Evolutionary conservation across 2,888 invertebrate genomes (phyloP), one percentile per base, ranked within the genome.

Genomic region (Loripinus fragilis): DNA sequence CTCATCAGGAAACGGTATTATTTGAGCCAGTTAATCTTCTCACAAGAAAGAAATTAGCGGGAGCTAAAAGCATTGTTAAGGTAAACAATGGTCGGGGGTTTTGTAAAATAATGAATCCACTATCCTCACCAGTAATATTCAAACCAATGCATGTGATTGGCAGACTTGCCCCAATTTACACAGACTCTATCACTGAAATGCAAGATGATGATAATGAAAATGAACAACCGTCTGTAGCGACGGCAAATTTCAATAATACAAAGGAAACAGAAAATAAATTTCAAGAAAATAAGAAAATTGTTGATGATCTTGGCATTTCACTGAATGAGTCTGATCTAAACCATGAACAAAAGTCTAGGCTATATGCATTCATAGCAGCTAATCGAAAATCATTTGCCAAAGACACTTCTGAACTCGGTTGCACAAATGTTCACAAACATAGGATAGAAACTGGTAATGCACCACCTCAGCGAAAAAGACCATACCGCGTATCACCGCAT

Each of bases 341-440:
- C 7, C 10, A 15, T 1, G 52, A 70, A 0, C 35, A 75, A 23
- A 78, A 73, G 50, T 7, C 20, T 30, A 64, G 55, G 41, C 38
- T 79, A 12, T 35, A 76, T 30, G 15, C 0, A n/a, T 71, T 82
- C n/a, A 67, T 82, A 68, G 76, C 67, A 0, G 25, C 23, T 17
- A 74, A 82, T 45, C 48, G 76, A 1, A 69, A 71, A 50, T 42
- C 76, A 25, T 81, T 81, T 81, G 77, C 81, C 0, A 71, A 68
- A 71, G 74, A 78, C 52, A 64, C 77, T 0, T 81, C 77, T 25
- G 81, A 81, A 23, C 23, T 78, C 30, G 86, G 84, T 3, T 55
- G 71, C 23, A 78, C 81, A 15, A 50, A 81, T 48, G 41, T 74
- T 28, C 70, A 73, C 25, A 23, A 23, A 1, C 74, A 78, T 48